Percentiles rank a stretch among this genome's conserved stretches.
phyloP scores from a whole-genome alignment of 2,888 invertebrate genomes.

The Scaptomyza cyrtandrae region DNA sequence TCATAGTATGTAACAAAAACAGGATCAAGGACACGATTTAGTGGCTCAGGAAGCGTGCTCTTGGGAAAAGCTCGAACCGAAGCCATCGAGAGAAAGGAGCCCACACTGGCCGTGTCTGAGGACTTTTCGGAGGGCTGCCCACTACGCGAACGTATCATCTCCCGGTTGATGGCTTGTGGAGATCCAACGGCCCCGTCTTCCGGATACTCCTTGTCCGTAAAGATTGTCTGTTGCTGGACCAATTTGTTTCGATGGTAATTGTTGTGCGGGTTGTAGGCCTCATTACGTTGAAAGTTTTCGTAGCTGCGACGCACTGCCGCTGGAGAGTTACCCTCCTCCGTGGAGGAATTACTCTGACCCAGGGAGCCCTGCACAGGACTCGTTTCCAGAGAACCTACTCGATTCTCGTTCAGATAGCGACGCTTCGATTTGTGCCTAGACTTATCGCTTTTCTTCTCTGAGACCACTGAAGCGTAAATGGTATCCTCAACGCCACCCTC shows the following conservation, averaged over 20 bases:
- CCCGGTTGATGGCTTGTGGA: conserved; percentile 82
- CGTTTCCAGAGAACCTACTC: conserved; percentile 84
- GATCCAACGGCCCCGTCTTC: conserved; percentile 64
- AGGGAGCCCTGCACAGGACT: conserved; percentile 69
- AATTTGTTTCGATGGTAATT: conserved; percentile 83
- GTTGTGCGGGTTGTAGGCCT: conserved; percentile 83
- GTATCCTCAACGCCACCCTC: conserved; percentile 81
- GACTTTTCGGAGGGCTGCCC: conserved; percentile 81
- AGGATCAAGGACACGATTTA: conserved; percentile 91
- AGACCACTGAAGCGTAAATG: conserved; percentile 81
- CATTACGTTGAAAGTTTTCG: conserved; percentile 81
- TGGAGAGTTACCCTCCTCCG: conserved; percentile 77
- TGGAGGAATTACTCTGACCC: conserved; percentile 69
- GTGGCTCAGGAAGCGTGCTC: conserved; percentile 90
- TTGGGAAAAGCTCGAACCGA: conserved; percentile 94
- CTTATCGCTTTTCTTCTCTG: conserved; percentile 78
- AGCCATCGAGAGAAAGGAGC: conserved; percentile 94
- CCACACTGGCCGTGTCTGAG: conserved; percentile 87
- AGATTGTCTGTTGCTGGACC: conserved; percentile 77
- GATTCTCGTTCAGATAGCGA: conserved; percentile 83
- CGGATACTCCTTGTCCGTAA: conserved; percentile 65
- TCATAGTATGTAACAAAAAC: conserved; percentile 90
- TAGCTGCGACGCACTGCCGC: conserved; percentile 73
- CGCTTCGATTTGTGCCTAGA: conserved; percentile 81
- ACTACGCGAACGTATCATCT: conserved; percentile 74